Evolutionary conservation across 2,888 invertebrate genomes (phyloP).

Genomic region (Synanthedon tipuliformis): DNA sequence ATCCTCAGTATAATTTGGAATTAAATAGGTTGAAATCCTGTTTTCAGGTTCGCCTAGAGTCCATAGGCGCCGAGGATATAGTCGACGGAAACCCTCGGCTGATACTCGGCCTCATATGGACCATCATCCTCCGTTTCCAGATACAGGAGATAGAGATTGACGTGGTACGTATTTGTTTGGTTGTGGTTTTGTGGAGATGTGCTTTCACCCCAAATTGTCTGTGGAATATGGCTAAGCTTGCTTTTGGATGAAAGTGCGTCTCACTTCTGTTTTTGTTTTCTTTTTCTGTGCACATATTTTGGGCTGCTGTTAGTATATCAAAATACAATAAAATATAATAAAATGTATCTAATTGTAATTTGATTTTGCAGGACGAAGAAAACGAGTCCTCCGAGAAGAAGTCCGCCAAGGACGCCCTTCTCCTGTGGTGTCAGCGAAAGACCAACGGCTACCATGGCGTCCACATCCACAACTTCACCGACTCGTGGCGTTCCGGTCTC

Average conservation of each 20-base stretch:
- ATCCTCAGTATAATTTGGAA: not conserved
- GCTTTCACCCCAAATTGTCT: too few species aligned
- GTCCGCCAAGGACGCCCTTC: slow-evolving; percentile 97
- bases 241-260: too few species aligned
- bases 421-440: slow-evolving; percentile 98
- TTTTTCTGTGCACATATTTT: not conserved
- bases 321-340: too few species aligned
- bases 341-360: not conserved
- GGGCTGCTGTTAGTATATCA: too few species aligned
- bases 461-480: slow-evolving; percentile 89
- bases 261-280: not conserved
- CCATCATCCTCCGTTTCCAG: slow-evolving; percentile 98
- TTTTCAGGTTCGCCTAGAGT: slow-evolving; percentile 90
- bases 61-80: slow-evolving; percentile 99
- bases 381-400: slow-evolving; percentile 97
- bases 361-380: slow-evolving; percentile 82
- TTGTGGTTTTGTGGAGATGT: too few species aligned
- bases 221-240: too few species aligned
- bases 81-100: slow-evolving; percentile 97
- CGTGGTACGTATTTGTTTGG: slow-evolving; percentile 76
- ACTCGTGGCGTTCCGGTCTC: slow-evolving; percentile 95
- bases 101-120: slow-evolving; percentile 98
- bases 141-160: slow-evolving; percentile 99
- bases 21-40: not conserved
- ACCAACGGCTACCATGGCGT: slow-evolving; percentile 94